Percentiles rank a stretch among this genome's conserved stretches.
phyloP scores from a whole-genome alignment of 2,113 vertebrate species.

The Donacobius atricapilla region DNA sequence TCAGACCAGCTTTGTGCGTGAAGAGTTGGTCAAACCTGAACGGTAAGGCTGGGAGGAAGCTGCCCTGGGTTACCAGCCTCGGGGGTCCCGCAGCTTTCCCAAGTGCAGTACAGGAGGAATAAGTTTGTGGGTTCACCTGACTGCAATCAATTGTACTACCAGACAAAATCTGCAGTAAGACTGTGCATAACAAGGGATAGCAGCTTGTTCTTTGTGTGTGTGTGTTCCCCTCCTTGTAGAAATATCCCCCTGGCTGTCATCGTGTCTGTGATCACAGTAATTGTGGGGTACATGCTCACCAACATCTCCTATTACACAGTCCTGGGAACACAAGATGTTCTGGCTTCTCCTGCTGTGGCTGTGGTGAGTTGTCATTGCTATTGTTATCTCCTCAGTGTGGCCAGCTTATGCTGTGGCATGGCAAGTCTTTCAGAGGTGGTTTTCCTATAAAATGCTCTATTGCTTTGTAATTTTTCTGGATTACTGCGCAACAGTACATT shows the following conservation, averaged over 20 bases:
- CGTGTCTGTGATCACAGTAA: conserved; percentile 58
- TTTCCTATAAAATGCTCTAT: not conserved
- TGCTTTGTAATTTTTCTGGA: not conserved
- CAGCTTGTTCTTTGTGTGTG: not conserved
- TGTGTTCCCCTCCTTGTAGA: conserved; percentile 7
- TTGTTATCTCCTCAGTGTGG: not conserved
- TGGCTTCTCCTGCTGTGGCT: conserved; percentile 72
- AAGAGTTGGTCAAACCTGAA: conserved; percentile 85
- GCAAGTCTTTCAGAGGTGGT: not conserved
- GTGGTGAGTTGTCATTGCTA: conserved; percentile 50
- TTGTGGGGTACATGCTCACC: conserved; percentile 72
- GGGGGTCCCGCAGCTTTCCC: fast-evolving
- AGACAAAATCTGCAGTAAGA: not conserved
- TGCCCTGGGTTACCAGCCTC: not conserved
- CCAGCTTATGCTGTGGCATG: not conserved
- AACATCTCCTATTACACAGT: conserved; percentile 72
- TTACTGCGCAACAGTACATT: not conserved
- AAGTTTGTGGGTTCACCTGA: not conserved
- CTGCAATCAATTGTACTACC: fast-evolving
- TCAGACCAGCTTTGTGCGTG: conserved; percentile 84
- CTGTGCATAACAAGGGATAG: not conserved
- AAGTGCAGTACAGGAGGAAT: not conserved
- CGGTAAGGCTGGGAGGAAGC: conserved; percentile 70
- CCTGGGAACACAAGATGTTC: conserved; percentile 60
- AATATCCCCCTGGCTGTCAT: conserved; percentile 73